Base-by-base conservation (phyloP, 1,140 invertebrate species). In the Teleopsis dalmanni region DNA sequence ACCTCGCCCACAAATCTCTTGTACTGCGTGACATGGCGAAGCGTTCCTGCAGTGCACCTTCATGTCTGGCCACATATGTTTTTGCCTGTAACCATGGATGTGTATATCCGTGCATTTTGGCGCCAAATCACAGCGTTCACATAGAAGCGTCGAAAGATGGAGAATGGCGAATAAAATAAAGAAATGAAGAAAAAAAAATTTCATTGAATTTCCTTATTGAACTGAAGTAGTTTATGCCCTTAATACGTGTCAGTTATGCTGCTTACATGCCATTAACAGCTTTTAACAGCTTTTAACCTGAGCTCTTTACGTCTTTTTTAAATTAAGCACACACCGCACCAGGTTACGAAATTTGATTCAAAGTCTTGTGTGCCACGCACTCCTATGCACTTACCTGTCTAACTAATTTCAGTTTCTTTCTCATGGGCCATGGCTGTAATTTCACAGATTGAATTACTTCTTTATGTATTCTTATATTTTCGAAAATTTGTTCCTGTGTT, bases 381-480 rank as follows among this genome's bases (percentile, higher is more conserved):
- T n/a, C n/a, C n/a, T 74, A 31, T 18, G 31, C 22, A 51, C 62
- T 56, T 57, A 77, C 77, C 73, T 88, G 83, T 52, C 85, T 76
- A 6, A 94, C 84, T 10, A 94, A 75, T 64, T 85, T 84, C 7
- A 95, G 73, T 70, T 95, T 95, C 55, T 87, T 81, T 47, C 83
- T 72, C 75, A 96, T 90, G 25, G 81, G 79, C 83, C 92, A 91
- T 3, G 92, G 88, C 62, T 96, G 91, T 52, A 87, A 81, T 59
- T 90, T 89, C 3, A 95, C 84, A 22, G 84, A 88, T 45, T 83
- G 82, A 33, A 96, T 76, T 0, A 97, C 88, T 71, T 96, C 91
- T 68, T 96, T 96, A 70, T 97, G 92, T 18, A 95, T 71, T 53
- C 87, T 82, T 37, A 98, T 84, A 57, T 91, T 92, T 65, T 95